Evolutionary conservation across 2,888 invertebrate species (phyloP).

Genomic region (Lasioglossum villosulum): DNA sequence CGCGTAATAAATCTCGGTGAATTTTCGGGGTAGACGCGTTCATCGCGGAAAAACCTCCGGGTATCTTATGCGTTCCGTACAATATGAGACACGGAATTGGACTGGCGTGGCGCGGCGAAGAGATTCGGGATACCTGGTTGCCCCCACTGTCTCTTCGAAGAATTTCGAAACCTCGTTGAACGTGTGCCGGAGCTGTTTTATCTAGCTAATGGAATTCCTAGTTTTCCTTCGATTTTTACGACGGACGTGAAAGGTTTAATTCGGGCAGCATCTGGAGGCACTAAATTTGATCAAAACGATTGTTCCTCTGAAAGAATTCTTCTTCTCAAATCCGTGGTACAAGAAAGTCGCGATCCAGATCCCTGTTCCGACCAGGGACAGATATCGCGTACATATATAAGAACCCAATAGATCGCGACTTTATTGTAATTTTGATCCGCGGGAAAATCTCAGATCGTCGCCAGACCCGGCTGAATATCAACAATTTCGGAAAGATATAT

Average conservation of each 20-base stretch:
- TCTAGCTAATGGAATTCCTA: background rate
- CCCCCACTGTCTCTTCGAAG: background rate
- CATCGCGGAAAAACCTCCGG: background rate
- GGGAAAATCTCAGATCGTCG: too few relatives aligned
- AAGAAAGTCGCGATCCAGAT: too few relatives aligned
- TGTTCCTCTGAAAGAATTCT: too few relatives aligned
- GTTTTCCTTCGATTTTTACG: background rate
- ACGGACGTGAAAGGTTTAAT: background rate
- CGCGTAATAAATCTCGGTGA: slow-evolving; percentile 51
- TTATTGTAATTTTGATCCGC: too few relatives aligned
- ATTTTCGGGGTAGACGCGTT: slow-evolving; percentile 40
- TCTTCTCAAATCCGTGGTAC: too few relatives aligned
- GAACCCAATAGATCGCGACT: too few relatives aligned
- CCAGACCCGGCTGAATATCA: too few relatives aligned
- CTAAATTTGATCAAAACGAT: too few relatives aligned
- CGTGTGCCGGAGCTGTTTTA: background rate
- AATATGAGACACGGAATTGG: slow-evolving; percentile 10
- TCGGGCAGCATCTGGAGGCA: too few relatives aligned
- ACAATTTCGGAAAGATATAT: too few relatives aligned
- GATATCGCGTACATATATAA: too few relatives aligned
- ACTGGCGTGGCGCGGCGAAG: background rate
- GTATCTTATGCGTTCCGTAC: background rate
- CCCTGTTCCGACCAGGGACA: too few relatives aligned
- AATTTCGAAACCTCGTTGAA: background rate
- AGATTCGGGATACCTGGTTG: background rate